phyloP scores from a whole-genome alignment of 2,797 vertebrate species.

The Sebastes wilsoni region DNA sequence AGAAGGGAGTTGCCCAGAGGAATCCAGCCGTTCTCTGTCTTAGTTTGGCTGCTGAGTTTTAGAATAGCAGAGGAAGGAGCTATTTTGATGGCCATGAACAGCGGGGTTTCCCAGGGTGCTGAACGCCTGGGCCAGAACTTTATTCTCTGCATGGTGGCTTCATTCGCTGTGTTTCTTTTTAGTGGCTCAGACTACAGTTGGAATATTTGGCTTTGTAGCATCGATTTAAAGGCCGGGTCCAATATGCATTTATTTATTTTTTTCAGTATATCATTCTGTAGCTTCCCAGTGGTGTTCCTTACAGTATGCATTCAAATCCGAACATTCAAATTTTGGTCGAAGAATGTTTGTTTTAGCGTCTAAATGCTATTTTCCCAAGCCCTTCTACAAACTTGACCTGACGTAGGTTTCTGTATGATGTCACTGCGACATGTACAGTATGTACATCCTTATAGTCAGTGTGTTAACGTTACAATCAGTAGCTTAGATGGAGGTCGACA shows the following conservation, averaged over 20 bases:
- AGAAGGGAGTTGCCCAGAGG: conserved; percentile 28
- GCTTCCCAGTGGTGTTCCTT: background rate
- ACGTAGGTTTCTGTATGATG: background rate
- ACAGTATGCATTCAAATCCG: background rate
- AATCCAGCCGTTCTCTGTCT: conserved; percentile 30
- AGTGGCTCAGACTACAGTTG: background rate
- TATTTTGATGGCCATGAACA: background rate
- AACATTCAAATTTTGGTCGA: background rate
- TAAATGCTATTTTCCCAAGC: background rate
- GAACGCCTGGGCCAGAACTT: background rate
- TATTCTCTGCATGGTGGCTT: background rate
- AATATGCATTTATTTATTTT: background rate
- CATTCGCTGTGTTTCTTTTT: background rate
- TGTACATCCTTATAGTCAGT: background rate
- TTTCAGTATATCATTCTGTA: background rate
- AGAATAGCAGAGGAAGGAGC: conserved; percentile 1
- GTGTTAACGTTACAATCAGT: rapidly evolving
- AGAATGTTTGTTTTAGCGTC: background rate
- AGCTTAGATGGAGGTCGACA: no score
- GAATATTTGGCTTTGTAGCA: background rate
- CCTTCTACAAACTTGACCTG: background rate
- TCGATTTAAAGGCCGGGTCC: background rate
- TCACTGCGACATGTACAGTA: rapidly evolving
- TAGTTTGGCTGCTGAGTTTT: background rate
- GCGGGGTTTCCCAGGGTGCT: background rate